phyloP scores from a whole-genome alignment of 2,888 invertebrate genomes.

The Incurvaria masculella region DNA sequence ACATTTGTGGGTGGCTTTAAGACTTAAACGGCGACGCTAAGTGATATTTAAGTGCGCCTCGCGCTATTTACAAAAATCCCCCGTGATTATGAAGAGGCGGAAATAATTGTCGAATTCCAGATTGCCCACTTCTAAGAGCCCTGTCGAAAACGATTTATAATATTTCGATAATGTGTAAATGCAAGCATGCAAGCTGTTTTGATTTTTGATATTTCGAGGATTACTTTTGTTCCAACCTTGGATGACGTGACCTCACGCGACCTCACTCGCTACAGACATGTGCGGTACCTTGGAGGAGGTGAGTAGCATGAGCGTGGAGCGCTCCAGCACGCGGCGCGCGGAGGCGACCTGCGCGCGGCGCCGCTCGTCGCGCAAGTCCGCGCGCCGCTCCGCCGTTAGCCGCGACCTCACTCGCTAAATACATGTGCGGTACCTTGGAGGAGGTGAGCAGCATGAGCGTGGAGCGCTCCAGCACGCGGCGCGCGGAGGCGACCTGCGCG shows the following conservation, averaged over 20 bases:
- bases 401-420: no score
- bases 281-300: constrained; percentile 97
- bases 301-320: constrained; percentile 94
- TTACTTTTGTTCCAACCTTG: no score
- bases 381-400: constrained; percentile 78
- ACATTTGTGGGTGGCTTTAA: background rate
- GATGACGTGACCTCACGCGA: no score
- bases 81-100: no score
- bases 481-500: constrained; percentile 95
- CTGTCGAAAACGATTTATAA: no score
- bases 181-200: no score
- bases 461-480: constrained; percentile 92
- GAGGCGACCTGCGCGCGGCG: constrained; percentile 95
- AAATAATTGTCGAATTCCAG: no score
- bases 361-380: constrained; percentile 89
- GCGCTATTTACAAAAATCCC: no score
- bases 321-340: constrained; percentile 90
- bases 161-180: no score
- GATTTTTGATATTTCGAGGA: no score
- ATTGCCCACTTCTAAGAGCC: no score
- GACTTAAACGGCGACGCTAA: background rate
- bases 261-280: no score
- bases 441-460: constrained; percentile 97
- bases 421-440: constrained; percentile 94
- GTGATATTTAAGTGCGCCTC: background rate